Conservation (phyloP, 2,797 vertebrate species). For the Smutsia gigantea region DNA sequence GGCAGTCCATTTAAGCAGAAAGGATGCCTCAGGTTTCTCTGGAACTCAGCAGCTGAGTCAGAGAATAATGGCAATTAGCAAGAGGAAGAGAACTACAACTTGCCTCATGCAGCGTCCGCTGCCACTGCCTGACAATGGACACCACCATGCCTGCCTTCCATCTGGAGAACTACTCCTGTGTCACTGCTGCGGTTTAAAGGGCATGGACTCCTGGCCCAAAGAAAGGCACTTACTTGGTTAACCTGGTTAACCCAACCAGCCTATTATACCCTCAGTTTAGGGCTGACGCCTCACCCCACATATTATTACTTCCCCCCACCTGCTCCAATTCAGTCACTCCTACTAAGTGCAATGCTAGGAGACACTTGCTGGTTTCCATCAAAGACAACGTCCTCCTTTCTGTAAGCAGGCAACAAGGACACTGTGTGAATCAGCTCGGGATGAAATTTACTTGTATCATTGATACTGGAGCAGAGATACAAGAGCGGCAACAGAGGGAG, state of each 20-base stretch:
- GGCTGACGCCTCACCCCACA: neutral
- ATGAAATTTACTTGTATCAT: neutral
- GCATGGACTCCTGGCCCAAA: neutral
- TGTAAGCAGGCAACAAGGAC: neutral
- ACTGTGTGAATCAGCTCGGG: neutral
- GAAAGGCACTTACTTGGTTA: neutral
- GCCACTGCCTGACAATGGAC: neutral
- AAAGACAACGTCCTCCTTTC: neutral
- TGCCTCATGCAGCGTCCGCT: neutral
- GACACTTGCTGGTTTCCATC: neutral
- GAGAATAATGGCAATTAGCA: neutral
- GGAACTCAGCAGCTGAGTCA: neutral
- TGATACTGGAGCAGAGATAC: neutral
- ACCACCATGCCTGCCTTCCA: neutral
- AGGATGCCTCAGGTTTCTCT: neutral
- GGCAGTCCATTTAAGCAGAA: neutral
- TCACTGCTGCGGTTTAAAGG: neutral
- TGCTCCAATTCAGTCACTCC: neutral
- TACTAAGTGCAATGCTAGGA: neutral
- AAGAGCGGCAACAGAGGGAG: neutral
- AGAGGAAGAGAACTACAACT: neutral
- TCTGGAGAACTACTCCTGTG: neutral
- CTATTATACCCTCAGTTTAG: neutral
- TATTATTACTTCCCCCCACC: neutral
- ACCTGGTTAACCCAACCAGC: neutral